Conservation (phyloP, 2,888 invertebrate species). For the Lycocerus yunnanus region DNA sequence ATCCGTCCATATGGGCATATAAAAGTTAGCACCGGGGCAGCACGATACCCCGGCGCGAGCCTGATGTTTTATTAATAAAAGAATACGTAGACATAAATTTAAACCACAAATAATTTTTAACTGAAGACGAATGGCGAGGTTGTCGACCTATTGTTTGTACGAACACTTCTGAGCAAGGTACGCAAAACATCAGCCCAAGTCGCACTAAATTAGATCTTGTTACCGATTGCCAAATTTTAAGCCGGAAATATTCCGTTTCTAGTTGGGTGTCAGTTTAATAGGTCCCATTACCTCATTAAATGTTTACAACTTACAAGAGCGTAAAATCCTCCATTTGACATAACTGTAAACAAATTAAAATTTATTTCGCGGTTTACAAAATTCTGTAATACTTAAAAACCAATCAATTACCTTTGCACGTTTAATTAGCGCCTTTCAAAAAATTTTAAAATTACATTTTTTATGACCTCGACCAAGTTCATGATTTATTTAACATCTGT, state of each 20-base stretch:
- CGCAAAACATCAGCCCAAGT: background rate
- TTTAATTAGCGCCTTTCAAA: background rate
- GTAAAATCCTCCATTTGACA: background rate
- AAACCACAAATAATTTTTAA: background rate
- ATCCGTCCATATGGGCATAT: background rate
- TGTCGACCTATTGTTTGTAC: background rate
- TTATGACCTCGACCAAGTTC: background rate
- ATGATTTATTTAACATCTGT: too few relatives aligned
- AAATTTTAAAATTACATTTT: background rate
- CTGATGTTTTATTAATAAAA: background rate
- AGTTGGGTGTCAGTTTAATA: background rate
- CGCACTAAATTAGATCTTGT: constrained; percentile 1
- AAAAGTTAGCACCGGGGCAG: background rate
- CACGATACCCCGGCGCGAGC: background rate
- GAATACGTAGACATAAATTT: background rate
- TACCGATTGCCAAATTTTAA: background rate
- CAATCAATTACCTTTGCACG: background rate
- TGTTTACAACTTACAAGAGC: background rate
- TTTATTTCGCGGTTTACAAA: background rate
- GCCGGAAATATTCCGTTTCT: constrained; percentile 3
- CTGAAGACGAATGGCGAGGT: background rate
- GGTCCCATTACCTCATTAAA: background rate
- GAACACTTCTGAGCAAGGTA: background rate
- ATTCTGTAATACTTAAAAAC: background rate
- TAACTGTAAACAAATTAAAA: background rate